These are phyloP conservation scores for Botrylloides violaceus DNA, from an alignment of 23 tunicate species.

Conservation along the genomic window DNA sequence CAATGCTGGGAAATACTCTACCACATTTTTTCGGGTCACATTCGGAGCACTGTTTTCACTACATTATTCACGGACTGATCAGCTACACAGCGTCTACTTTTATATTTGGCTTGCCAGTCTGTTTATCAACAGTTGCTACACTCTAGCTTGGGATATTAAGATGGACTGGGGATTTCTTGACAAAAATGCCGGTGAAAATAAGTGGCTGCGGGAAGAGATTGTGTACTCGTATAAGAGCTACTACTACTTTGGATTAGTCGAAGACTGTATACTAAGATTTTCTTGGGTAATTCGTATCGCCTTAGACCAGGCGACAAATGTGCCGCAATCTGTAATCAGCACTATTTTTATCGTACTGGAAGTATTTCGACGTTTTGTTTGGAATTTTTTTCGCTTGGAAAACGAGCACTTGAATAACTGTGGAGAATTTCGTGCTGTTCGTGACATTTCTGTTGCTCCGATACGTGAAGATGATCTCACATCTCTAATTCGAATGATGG, in stretches of 20 bases:
- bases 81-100: constrained; percentile 68
- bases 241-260: constrained; percentile 70
- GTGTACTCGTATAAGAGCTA: constrained; percentile 70
- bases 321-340: constrained; percentile 2
- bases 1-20: constrained; percentile 99
- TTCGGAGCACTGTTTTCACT: constrained; percentile 49
- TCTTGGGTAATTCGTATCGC: constrained; percentile 62
- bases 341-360: constrained; percentile 42
- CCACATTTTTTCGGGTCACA: constrained; percentile 72
- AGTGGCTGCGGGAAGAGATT: constrained; percentile 76
- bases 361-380: constrained; percentile 83
- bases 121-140: constrained; percentile 81
- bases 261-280: constrained; percentile 63
- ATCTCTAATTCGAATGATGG: constrained; percentile 64
- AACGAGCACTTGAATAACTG: constrained; percentile 99
- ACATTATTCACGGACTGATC: constrained; percentile 37
- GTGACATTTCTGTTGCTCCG: constrained; percentile 94
- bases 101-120: constrained; percentile 63
- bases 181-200: constrained; percentile 83
- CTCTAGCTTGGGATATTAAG: constrained; percentile 93
- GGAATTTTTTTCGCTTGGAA: constrained; percentile 98
- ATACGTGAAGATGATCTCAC: constrained; percentile 69
- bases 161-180: constrained; percentile 99
- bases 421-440: constrained; percentile 98
- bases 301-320: constrained; percentile 23